Evolutionary conservation across 2,888 invertebrate species (phyloP).

Genomic region (Nowickia ferox): DNA sequence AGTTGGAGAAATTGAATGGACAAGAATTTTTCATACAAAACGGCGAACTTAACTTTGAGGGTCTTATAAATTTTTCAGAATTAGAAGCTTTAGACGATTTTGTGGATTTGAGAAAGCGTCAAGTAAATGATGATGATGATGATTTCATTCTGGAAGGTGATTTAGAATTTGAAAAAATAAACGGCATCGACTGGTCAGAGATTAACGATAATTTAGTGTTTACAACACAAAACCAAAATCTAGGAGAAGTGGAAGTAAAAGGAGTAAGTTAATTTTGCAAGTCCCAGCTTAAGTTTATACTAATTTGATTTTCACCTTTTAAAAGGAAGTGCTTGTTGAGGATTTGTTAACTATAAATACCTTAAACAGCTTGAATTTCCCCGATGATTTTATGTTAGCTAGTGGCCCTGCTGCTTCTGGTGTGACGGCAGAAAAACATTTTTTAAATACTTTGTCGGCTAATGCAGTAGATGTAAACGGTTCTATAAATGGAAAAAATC

Average conservation of each 20-base stretch:
- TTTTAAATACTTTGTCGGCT: constrained; percentile 81
- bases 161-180: constrained; percentile 82
- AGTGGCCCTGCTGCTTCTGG: constrained; percentile 78
- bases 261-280: constrained; percentile 82
- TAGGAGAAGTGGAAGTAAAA: constrained; percentile 82
- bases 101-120: constrained; percentile 32
- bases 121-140: constrained; percentile 69
- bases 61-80: constrained; percentile 76
- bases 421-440: constrained; percentile 84
- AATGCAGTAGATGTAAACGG: constrained; percentile 81
- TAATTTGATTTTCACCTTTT: constrained; percentile 57
- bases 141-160: constrained; percentile 75
- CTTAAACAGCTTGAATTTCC: constrained; percentile 84
- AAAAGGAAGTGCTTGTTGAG: constrained; percentile 82
- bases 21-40: constrained; percentile 77
- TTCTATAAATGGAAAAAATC: constrained; percentile 83
- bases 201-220: constrained; percentile 83
- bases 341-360: constrained; percentile 78
- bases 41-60: constrained; percentile 76
- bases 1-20: constrained; percentile 79
- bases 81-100: constrained; percentile 72
- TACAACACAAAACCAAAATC: constrained; percentile 81
- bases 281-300: background rate
- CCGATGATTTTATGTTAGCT: constrained; percentile 84
- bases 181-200: constrained; percentile 83